Evolutionary conservation across 2,888 invertebrate genomes (phyloP).

Genomic region (Melinaea marsaeus): DNA sequence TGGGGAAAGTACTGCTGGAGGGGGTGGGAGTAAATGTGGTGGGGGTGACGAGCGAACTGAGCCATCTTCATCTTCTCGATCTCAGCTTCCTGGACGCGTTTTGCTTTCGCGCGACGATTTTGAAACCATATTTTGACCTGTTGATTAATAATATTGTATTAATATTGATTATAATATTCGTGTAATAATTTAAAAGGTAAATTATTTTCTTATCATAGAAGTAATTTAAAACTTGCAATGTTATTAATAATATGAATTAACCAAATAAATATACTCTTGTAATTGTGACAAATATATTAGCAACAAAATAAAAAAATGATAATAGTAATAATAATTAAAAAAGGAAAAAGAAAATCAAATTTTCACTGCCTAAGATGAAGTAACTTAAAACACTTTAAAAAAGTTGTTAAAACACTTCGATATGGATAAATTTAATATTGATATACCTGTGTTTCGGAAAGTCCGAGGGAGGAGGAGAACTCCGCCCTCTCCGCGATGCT

Average conservation of each 20-base stretch:
- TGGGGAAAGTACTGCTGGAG: constrained; percentile 80
- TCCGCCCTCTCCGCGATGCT: constrained; percentile 98
- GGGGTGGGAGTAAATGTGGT: constrained; percentile 78
- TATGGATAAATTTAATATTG: no score
- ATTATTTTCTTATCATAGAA: no score
- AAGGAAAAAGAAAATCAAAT: no score
- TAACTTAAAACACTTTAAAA: neutral
- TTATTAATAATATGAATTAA: neutral
- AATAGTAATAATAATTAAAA: no score
- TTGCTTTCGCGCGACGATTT: constrained; percentile 97
- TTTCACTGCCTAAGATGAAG: constrained; percentile 1
- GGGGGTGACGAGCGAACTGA: constrained; percentile 80
- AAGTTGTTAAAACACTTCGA: constrained; percentile 17
- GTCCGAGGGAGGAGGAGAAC: constrained; percentile 94
- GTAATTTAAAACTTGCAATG: neutral
- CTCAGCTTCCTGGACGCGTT: constrained; percentile 98
- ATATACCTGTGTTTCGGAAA: constrained; percentile 75
- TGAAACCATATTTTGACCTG: constrained; percentile 95
- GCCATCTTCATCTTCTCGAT: constrained; percentile 95
- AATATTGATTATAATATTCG: no score
- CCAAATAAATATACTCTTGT: no score
- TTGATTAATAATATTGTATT: constrained; percentile 53
- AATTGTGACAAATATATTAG: no score
- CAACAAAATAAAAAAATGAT: no score
- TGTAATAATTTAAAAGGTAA: no score